These are phyloP conservation scores for Gastracanthus pulcherrimus DNA, from an alignment of 2,888 invertebrate species.

Conservation along the genomic window DNA sequence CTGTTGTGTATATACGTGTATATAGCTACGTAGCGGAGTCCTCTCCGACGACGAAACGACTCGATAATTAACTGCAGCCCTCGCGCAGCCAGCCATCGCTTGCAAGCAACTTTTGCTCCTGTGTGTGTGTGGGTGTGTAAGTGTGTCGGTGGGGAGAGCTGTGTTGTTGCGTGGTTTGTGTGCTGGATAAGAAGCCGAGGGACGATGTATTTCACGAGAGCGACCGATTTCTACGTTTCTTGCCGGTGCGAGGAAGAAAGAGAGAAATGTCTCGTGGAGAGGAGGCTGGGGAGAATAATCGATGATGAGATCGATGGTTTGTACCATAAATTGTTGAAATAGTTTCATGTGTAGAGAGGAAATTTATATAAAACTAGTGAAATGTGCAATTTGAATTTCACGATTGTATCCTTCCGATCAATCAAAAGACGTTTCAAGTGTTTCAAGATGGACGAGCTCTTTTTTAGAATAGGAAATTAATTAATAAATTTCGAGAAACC, in stretches of 20 bases:
- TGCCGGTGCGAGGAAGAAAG: not conserved
- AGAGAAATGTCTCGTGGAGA: not conserved
- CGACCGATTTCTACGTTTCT: conserved; percentile 1
- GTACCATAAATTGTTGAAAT: too few species aligned
- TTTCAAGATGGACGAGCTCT: too few species aligned
- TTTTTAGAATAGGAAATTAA: too few species aligned
- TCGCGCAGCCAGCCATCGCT: conserved; percentile 1
- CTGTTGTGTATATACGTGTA: conserved; percentile 31
- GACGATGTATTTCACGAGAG: not conserved
- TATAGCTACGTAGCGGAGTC: conserved; percentile 57
- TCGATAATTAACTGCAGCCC: conserved; percentile 75
- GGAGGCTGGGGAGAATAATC: too few species aligned
- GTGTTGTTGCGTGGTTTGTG: not conserved
- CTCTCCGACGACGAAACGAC: conserved; percentile 65
- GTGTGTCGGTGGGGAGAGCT: not conserved
- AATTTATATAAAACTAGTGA: too few species aligned
- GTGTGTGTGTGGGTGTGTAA: not conserved
- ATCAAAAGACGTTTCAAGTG: too few species aligned
- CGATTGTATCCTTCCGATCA: too few species aligned
- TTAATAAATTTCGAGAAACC: too few species aligned
- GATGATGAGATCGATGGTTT: not conserved
- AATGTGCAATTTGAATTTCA: too few species aligned
- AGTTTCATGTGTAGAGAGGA: too few species aligned
- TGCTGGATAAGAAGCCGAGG: conserved; percentile 5
- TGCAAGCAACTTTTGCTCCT: conserved; percentile 17